Evolutionary conservation across 2,888 invertebrate genomes (phyloP).

Genomic region (Exocentrus adspersus): DNA sequence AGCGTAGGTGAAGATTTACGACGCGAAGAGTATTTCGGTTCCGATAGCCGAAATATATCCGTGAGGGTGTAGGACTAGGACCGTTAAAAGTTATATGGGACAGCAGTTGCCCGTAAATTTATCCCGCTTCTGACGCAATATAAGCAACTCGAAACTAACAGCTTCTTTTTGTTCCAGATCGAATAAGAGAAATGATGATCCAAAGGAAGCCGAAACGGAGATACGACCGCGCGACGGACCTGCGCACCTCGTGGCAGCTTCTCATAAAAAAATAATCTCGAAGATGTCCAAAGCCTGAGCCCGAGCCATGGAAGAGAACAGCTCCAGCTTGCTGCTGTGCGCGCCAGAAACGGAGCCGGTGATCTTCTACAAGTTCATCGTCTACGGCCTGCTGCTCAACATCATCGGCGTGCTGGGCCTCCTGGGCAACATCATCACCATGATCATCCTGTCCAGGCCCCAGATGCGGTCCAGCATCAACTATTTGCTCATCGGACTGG

Average conservation of each 20-base stretch:
- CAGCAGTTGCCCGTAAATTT: background rate
- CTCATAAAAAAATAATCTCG: background rate
- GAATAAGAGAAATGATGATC: conserved; percentile 13
- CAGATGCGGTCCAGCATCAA: conserved; percentile 97
- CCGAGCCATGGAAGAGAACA: background rate
- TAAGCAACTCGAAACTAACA: no score
- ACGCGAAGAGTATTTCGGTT: background rate
- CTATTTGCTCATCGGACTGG: conserved; percentile 91
- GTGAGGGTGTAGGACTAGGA: background rate
- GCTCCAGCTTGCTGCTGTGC: background rate
- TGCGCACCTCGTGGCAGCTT: background rate
- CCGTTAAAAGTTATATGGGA: background rate
- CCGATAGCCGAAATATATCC: background rate
- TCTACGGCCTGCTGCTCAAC: conserved; percentile 84
- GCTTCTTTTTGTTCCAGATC: conserved; percentile 4
- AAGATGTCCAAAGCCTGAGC: background rate
- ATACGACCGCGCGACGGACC: background rate
- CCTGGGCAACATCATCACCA: conserved; percentile 89
- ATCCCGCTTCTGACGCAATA: no score
- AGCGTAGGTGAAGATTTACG: background rate
- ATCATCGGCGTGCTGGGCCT: conserved; percentile 84
- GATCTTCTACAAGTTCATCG: conserved; percentile 75
- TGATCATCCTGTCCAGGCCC: conserved; percentile 89
- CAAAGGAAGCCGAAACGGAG: conserved; percentile 12
- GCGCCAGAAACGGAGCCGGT: conserved; percentile 13